Conservation (phyloP, 35 echinoderm and acorn worm species). For the Apostichopus japonicus region DNA sequence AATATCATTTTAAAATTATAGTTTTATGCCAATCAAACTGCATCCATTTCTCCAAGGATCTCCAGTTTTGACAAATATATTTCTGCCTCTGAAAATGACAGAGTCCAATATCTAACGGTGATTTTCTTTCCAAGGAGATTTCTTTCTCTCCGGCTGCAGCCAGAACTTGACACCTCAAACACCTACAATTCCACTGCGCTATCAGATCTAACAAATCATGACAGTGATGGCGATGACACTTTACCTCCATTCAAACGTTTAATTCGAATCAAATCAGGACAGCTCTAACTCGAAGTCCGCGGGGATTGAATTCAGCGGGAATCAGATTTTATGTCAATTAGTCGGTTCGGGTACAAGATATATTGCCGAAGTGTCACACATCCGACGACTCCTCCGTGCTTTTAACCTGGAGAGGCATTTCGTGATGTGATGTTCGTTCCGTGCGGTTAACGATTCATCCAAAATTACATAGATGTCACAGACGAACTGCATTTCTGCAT, state of each 20-base stretch:
- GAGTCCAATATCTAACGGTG: neutral
- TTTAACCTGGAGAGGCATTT: too few relatives aligned
- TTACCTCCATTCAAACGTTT: neutral
- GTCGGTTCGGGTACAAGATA: neutral
- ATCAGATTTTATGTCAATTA: neutral
- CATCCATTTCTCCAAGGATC: too few relatives aligned
- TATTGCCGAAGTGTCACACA: too few relatives aligned
- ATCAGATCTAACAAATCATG: neutral
- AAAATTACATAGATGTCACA: too few relatives aligned
- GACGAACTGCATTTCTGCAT: too few relatives aligned
- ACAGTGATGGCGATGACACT: neutral
- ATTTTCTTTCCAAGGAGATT: neutral
- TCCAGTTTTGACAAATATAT: too few relatives aligned
- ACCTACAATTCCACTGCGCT: neutral
- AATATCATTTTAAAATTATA: too few relatives aligned
- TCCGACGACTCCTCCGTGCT: too few relatives aligned
- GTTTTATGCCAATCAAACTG: too few relatives aligned
- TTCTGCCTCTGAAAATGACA: neutral
- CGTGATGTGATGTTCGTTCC: too few relatives aligned
- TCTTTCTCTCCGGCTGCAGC: neutral
- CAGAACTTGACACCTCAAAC: neutral
- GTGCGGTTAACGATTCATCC: too few relatives aligned
- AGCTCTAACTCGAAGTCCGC: neutral
- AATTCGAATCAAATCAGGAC: neutral
- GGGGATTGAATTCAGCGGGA: neutral